A percentile compares a stretch with the other conserved stretches of the same genome.
Evolutionary conservation across 2,888 invertebrate genomes (phyloP).

Genomic region (Sabatieria punctata): DNA sequence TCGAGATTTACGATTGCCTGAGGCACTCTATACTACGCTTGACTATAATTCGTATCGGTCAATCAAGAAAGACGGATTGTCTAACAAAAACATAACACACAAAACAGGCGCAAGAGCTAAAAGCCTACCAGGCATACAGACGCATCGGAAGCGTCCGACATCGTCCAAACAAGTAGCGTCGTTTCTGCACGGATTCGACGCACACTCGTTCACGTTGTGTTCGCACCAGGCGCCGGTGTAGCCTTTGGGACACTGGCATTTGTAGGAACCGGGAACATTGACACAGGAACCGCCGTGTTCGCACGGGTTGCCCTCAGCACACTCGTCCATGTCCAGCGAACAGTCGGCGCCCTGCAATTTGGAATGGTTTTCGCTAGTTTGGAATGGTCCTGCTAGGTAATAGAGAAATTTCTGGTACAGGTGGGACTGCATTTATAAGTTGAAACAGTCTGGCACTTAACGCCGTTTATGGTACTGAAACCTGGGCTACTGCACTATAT

Average conservation of each 20-base stretch:
- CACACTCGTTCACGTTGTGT: conserved; percentile 88
- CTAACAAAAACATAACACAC: not conserved
- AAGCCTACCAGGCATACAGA: conserved; percentile 74
- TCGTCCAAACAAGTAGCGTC: conserved; percentile 88
- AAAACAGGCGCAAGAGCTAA: not conserved
- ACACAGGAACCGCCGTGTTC: conserved; percentile 92
- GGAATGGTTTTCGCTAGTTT: too few species aligned
- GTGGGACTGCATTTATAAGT: too few species aligned
- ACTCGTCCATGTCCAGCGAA: conserved; percentile 78
- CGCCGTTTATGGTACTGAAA: too few species aligned
- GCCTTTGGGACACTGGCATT: conserved; percentile 83
- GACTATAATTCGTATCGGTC: not conserved
- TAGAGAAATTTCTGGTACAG: too few species aligned
- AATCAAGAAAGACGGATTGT: not conserved
- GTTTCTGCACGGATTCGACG: conserved; percentile 87
- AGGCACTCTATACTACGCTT: not conserved
- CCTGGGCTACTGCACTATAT: too few species aligned
- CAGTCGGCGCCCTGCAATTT: conserved; percentile 45
- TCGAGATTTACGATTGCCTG: too few species aligned
- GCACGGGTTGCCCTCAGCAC: conserved; percentile 68
- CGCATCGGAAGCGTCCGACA: conserved; percentile 76
- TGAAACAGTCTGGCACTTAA: too few species aligned
- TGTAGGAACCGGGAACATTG: conserved; percentile 74
- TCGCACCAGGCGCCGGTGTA: conserved; percentile 76
- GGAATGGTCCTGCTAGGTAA: too few species aligned